phyloP scores from a whole-genome alignment of 2,888 invertebrate species.

The Ophraella communa region DNA sequence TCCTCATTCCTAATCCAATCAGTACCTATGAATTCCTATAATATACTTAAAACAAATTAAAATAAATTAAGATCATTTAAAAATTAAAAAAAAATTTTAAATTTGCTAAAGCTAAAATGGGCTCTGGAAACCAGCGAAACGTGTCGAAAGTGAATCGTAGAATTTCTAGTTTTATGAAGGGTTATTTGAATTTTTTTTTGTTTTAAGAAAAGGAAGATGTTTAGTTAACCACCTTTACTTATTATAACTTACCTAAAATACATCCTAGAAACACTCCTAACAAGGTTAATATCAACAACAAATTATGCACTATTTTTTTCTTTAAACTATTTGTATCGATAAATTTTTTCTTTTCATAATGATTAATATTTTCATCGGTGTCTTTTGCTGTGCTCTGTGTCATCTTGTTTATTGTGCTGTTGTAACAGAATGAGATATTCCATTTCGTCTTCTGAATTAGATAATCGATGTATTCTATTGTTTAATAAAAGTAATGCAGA shows the following conservation, averaged over 20 bases:
- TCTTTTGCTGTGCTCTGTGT: neutral
- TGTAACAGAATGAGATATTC: conserved; percentile 4
- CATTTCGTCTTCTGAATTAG: conserved; percentile 10
- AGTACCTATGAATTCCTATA: no score
- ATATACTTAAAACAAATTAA: no score
- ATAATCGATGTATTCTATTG: neutral
- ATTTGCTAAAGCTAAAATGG: no score
- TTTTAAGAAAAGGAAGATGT: no score
- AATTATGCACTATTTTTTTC: conserved; percentile 77
- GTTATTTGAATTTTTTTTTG: no score
- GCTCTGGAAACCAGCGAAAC: no score
- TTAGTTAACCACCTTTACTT: no score
- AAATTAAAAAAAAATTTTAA: no score
- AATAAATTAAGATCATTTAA: no score
- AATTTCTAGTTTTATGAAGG: no score
- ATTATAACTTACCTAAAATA: conserved; percentile 69
- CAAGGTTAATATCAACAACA: conserved; percentile 79
- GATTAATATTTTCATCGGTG: neutral
- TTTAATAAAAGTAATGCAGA: neutral
- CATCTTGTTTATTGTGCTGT: conserved; percentile 5
- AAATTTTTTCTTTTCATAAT: neutral
- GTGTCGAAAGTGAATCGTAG: no score
- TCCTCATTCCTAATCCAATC: no score
- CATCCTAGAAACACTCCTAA: conserved; percentile 81
- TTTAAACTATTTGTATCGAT: conserved; percentile 52